A percentile compares a stretch with the other conserved stretches of the same genome.
Conservation (phyloP, 2,113 vertebrate genomes). For the Aldabrachelys gigantea region DNA sequence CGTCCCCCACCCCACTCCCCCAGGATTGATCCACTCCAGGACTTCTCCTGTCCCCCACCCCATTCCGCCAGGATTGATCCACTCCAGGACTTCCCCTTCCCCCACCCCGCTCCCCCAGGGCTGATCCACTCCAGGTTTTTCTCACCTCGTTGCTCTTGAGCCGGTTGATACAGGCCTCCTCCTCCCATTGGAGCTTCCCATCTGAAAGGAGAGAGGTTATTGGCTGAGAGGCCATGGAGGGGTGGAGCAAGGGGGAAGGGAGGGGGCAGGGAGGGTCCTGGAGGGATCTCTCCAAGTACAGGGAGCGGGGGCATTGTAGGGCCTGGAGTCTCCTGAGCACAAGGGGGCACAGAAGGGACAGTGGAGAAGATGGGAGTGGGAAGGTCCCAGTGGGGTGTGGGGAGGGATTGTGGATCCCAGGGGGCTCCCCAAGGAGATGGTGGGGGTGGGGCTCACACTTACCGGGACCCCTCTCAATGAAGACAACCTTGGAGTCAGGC, state of each 20-base stretch:
- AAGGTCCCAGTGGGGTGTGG: neutral
- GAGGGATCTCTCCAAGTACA: neutral
- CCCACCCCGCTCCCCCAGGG: neutral
- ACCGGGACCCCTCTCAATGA: constrained; percentile 92
- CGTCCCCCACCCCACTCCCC: neutral
- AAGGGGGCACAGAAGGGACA: neutral
- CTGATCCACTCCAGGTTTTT: neutral
- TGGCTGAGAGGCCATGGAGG: neutral
- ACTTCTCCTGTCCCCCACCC: neutral
- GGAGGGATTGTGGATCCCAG: neutral
- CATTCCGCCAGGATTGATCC: neutral
- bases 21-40: neutral
- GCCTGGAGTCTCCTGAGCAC: neutral
- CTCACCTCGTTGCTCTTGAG: constrained; percentile 89
- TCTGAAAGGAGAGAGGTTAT: constrained; percentile 70
- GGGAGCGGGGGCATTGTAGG: neutral
- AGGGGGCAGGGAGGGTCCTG: neutral
- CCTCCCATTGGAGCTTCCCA: constrained; percentile 92
- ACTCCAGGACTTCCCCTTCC: neutral
- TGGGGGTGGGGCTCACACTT: neutral
- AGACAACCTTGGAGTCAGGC: constrained; percentile 89
- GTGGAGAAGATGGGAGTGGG: neutral
- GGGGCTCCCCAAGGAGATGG: neutral
- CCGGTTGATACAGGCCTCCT: constrained; percentile 87
- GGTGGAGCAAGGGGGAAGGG: neutral